Evolutionary conservation across 2,888 invertebrate genomes (phyloP).

Genomic region (Trachelus iudaicus): DNA sequence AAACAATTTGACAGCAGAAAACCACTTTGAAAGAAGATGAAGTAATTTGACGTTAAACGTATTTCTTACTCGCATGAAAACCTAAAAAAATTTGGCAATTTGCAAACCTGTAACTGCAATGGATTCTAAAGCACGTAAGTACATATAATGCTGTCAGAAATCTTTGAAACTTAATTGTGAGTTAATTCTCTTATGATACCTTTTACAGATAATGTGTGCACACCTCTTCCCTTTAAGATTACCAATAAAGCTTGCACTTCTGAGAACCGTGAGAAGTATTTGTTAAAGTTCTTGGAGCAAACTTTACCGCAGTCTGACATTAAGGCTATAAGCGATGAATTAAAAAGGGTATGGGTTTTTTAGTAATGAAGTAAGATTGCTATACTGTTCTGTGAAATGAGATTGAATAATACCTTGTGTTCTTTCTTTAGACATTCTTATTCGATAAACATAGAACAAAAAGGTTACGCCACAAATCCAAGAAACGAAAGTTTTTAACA

Average conservation of each 20-base stretch:
- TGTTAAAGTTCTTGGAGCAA: conserved; percentile 53
- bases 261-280: conserved; percentile 50
- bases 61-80: not conserved
- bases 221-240: conserved; percentile 44
- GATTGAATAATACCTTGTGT: not conserved
- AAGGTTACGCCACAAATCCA: conserved; percentile 61
- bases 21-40: not conserved
- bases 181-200: not conserved
- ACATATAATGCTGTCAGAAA: not conserved
- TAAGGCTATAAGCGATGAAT: conserved; percentile 48
- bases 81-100: not conserved
- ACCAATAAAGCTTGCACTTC: conserved; percentile 44
- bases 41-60: not conserved
- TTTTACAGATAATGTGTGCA: conserved; percentile 38
- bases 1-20: not conserved
- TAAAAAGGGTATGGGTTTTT: conserved; percentile 54
- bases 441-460: conserved; percentile 60
- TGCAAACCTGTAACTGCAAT: not conserved
- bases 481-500: conserved; percentile 69
- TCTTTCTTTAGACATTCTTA: conserved; percentile 55
- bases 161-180: not conserved
- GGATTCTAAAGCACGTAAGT: not conserved
- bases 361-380: conserved; percentile 11
- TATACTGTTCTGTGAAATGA: not conserved
- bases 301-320: conserved; percentile 54